These are phyloP conservation scores for Rhinogobius similis DNA, from an alignment of 2,113 vertebrate species.

Conservation along the genomic window DNA sequence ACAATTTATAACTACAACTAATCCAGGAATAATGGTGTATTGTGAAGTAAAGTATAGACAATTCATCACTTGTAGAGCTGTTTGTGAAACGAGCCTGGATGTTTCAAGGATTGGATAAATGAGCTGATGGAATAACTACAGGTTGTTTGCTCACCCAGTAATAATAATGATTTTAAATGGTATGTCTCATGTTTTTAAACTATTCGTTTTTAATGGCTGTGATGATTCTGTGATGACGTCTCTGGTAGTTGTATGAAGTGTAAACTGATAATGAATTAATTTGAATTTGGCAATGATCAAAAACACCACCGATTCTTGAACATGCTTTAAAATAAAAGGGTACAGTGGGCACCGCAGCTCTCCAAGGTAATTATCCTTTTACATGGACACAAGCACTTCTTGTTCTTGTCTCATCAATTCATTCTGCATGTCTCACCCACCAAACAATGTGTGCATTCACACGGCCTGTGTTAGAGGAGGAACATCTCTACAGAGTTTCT, in stretches of 20 bases:
- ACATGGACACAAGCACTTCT: constrained; percentile 18
- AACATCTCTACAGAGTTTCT: constrained; percentile 42
- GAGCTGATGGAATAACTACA: no score
- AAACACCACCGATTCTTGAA: neutral
- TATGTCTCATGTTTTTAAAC: no score
- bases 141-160: no score
- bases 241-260: neutral
- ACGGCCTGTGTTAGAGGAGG: constrained; percentile 10
- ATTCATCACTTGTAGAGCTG: no score
- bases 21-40: no score
- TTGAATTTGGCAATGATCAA: neutral
- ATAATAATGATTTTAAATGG: neutral
- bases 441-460: constrained; percentile 70
- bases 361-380: constrained; percentile 13
- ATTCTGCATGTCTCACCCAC: constrained; percentile 23
- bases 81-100: no score
- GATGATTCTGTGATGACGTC: no score
- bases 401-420: constrained; percentile 26
- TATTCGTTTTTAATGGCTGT: no score
- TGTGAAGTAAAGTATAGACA: no score
- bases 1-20: no score
- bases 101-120: no score
- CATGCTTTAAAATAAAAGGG: neutral
- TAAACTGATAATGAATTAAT: neutral
- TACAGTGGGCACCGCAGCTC: neutral